phyloP scores from a whole-genome alignment of 2,113 vertebrate genomes.

The Rhadina sibilatrix region DNA sequence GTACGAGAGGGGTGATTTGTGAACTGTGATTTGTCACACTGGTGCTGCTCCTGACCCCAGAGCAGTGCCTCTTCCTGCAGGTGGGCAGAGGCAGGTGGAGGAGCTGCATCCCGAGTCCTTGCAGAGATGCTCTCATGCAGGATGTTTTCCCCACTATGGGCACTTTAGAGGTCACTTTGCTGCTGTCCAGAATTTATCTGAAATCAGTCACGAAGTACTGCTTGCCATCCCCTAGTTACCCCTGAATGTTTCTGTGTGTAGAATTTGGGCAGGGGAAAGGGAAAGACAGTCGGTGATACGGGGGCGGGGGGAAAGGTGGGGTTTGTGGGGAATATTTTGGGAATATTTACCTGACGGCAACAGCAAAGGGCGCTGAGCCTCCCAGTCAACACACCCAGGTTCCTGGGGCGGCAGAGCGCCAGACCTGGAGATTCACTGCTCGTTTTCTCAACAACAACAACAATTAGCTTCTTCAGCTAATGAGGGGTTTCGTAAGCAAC shows the following conservation, averaged over 20 bases:
- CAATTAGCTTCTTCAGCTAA: constrained; percentile 44
- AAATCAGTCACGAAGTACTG: background rate
- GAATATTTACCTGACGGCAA: background rate
- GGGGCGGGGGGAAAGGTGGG: background rate
- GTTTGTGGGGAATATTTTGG: background rate
- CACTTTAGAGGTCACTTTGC: background rate
- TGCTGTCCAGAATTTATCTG: background rate
- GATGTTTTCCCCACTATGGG: background rate
- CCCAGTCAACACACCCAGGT: background rate
- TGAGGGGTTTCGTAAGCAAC: constrained; percentile 42
- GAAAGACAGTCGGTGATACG: fast-evolving
- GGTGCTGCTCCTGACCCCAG: background rate
- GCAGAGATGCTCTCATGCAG: fast-evolving
- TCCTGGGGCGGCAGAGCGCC: constrained; percentile 14
- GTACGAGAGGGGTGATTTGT: constrained; percentile 27
- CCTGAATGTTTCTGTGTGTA: fast-evolving
- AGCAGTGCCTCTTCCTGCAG: background rate
- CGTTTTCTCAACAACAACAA: background rate
- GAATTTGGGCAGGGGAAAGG: background rate
- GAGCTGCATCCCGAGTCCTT: background rate
- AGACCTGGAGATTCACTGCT: constrained; percentile 24
- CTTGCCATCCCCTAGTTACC: background rate
- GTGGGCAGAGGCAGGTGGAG: background rate
- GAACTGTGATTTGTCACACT: background rate
- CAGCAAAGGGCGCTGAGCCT: background rate